These are phyloP conservation scores for Ia io DNA, from an alignment of 2,113 vertebrate species.

Conservation along the genomic window DNA sequence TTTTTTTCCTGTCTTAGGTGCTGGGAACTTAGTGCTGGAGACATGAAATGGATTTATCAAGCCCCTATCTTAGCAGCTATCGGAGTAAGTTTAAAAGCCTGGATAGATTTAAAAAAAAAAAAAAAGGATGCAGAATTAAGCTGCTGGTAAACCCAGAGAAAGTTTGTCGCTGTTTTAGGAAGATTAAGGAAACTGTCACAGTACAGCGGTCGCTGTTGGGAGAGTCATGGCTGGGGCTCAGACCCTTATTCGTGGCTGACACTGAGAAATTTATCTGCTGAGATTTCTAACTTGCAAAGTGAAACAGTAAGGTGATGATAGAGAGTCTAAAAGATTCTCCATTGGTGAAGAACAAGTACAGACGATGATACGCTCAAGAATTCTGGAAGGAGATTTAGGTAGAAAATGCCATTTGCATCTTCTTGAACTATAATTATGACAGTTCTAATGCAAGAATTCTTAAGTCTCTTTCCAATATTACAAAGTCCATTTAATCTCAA, in stretches of 20 bases:
- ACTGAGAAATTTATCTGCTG: background rate
- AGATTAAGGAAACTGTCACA: background rate
- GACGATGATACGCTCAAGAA: background rate
- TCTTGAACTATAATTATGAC: background rate
- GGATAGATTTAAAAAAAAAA: background rate
- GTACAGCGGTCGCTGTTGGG: background rate
- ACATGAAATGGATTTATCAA: slow-evolving; percentile 93
- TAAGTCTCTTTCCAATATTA: background rate
- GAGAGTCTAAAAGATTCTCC: background rate
- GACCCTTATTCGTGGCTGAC: background rate
- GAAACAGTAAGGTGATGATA: background rate
- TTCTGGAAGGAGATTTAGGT: background rate
- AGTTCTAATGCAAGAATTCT: background rate
- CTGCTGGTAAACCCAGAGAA: background rate
- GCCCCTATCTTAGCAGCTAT: slow-evolving; percentile 90
- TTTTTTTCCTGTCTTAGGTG: slow-evolving; percentile 80
- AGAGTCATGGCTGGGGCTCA: background rate
- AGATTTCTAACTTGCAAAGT: background rate
- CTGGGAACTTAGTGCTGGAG: slow-evolving; percentile 90
- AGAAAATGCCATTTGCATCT: background rate
- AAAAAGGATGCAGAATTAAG: background rate
- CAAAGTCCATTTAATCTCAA: background rate
- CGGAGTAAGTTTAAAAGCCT: slow-evolving; percentile 83
- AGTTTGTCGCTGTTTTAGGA: background rate
- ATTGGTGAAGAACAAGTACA: background rate